Evolutionary conservation across 2,797 vertebrate species (phyloP), one percentile per base, ranked within the genome.

Genomic region (Coccyzus lansbergi): DNA sequence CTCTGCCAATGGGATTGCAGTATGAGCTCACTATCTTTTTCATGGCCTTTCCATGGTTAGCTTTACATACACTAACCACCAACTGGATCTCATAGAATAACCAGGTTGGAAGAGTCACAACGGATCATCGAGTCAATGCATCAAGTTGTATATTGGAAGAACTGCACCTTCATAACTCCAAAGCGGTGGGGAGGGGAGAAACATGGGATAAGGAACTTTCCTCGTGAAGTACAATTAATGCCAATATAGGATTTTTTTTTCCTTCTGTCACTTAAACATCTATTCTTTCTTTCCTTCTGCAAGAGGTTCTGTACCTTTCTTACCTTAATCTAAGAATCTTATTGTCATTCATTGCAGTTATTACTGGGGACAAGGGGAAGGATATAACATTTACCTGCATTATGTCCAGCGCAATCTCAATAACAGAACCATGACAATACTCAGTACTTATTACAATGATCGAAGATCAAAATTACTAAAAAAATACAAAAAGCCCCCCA

Each of bases 381-480:
- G 17, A 78, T 75, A 44, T 20, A 25, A 65, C 25, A 74, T 49
- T 79, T 28, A 77, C 14, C 21, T 88, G 52, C 31, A 67, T 62
- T 62, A 72, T 26, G 14, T 79, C 56, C 15, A 48, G 26, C 0
- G 5, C 72, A 12, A 52, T 52, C 10, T 40, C 90, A 90, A 74
- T 31, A 28, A 4, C 70, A 74, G 19, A 12, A 34, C 19, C 21
- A 28, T 25, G 8, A 93, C 31, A 63, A 88, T 74, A 88, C 51
- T 2, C 0, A 4, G 15, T 34, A 60, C 24, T 58, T 12, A 15
- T 33, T 31, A 59, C 28, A 71, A 36, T 1, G 2, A 36, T 5
- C 25, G 78, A 63, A 78, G 34, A 67, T 48, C 17, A 87, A 72
- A 82, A 71, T 28, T 38, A 79, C 18, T 53, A 10, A 48, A 49